These are phyloP conservation scores for Cyprinus carpio DNA, from an alignment of 2,113 vertebrate genomes.

Conservation along the genomic window DNA sequence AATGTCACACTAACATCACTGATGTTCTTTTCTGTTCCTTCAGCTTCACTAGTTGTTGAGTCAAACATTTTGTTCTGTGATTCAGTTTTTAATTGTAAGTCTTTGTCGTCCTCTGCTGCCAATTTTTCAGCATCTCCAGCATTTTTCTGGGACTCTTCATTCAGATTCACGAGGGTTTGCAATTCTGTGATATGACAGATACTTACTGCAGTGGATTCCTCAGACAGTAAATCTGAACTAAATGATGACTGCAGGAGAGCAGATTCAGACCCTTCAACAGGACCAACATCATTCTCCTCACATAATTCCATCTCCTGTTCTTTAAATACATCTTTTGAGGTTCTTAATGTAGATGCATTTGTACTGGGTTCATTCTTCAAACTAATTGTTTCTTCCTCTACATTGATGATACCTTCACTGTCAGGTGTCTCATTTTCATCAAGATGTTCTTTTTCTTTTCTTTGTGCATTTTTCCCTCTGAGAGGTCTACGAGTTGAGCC, in stretches of 20 bases:
- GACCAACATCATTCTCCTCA: background rate
- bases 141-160: background rate
- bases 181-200: background rate
- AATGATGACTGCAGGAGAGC: background rate
- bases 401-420: background rate
- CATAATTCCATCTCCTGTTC: background rate
- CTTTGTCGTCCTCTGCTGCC: background rate
- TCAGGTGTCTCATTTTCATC: background rate
- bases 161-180: background rate
- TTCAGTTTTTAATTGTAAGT: background rate
- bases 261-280: background rate
- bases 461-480: background rate
- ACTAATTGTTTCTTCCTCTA: background rate
- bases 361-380: background rate
- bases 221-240: background rate
- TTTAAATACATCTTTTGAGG: background rate
- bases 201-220: background rate
- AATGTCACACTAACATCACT: background rate
- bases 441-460: background rate
- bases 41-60: background rate
- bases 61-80: background rate
- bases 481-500: conserved; percentile 20
- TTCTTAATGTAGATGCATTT: background rate
- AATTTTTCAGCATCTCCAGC: background rate
- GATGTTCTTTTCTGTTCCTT: background rate